These are phyloP conservation scores for Podarcis cretensis DNA, from an alignment of 2,113 vertebrate species.

Conservation along the genomic window DNA sequence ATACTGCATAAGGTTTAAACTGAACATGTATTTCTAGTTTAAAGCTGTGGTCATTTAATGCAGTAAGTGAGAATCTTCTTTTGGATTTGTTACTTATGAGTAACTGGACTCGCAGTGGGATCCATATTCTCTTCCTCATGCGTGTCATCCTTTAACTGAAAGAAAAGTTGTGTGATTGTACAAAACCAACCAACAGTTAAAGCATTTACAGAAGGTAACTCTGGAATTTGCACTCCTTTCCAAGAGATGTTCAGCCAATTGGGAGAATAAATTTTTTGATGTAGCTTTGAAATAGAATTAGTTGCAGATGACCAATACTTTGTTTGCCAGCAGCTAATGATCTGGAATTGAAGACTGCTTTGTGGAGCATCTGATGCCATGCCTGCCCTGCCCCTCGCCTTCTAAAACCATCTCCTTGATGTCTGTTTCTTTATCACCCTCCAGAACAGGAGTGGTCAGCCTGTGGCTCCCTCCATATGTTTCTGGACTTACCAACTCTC, in stretches of 20 bases:
- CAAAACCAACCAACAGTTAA: fast-evolving
- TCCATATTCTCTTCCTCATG: no score
- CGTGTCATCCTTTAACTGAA: not conserved
- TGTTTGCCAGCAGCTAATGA: not conserved
- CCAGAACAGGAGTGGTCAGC: not conserved
- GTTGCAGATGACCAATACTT: not conserved
- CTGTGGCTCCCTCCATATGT: no score
- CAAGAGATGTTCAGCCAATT: not conserved
- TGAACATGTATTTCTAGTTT: not conserved
- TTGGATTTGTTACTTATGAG: not conserved
- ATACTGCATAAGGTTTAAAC: not conserved
- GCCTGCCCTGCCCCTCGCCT: not conserved
- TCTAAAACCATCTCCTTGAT: not conserved
- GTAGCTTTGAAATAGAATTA: not conserved
- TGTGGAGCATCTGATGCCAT: not conserved
- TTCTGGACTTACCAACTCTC: no score
- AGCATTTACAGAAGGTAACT: not conserved
- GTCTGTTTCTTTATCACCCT: not conserved
- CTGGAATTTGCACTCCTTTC: not conserved
- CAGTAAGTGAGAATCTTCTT: not conserved
- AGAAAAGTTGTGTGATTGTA: not conserved
- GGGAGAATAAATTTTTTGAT: not conserved
- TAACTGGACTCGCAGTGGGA: not conserved
- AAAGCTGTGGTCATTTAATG: not conserved
- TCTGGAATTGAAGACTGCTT: not conserved